Percentiles rank a stretch among this genome's conserved stretches.
Conservation (phyloP, 2,797 vertebrate species). For the Arrhamphus sclerolepis region DNA sequence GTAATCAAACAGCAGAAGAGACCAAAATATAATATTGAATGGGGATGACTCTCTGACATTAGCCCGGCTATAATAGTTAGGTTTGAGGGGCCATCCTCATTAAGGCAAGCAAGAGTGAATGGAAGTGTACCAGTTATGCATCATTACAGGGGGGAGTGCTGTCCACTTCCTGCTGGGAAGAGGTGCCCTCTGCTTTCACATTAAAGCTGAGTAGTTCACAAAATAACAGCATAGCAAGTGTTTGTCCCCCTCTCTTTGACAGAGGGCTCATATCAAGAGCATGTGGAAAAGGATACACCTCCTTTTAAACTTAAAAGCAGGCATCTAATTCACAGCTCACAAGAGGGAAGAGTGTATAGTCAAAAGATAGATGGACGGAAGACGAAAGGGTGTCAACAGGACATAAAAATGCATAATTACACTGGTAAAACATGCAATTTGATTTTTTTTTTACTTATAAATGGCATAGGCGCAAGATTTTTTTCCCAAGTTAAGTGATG, state of each 20-base stretch:
- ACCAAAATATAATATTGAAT: constrained; percentile 74
- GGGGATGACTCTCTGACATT: constrained; percentile 75
- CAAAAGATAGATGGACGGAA: constrained; percentile 44
- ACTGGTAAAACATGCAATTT: constrained; percentile 66
- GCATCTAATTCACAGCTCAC: constrained; percentile 62
- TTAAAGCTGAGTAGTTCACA: constrained; percentile 75
- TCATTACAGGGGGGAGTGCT: constrained; percentile 78
- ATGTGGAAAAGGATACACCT: constrained; percentile 66
- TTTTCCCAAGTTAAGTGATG: constrained; percentile 6
- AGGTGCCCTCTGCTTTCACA: constrained; percentile 81
- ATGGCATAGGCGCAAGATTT: constrained; percentile 18
- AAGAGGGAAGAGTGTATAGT: constrained; percentile 43
- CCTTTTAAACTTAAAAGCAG: constrained; percentile 78
- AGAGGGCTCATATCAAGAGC: constrained; percentile 61
- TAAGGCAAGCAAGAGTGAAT: constrained; percentile 67
- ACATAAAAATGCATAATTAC: constrained; percentile 65
- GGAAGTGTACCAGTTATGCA: constrained; percentile 77
- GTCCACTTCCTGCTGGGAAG: constrained; percentile 81
- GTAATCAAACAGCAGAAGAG: constrained; percentile 72
- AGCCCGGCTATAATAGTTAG: constrained; percentile 71
- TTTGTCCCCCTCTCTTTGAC: constrained; percentile 53
- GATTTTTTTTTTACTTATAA: constrained; percentile 29
- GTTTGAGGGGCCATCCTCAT: constrained; percentile 65
- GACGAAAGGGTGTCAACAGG: constrained; percentile 50
- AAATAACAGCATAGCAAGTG: constrained; percentile 80